Base-by-base conservation (phyloP, 2,888 invertebrate genomes). In the Odontocolon sp. region DNA sequence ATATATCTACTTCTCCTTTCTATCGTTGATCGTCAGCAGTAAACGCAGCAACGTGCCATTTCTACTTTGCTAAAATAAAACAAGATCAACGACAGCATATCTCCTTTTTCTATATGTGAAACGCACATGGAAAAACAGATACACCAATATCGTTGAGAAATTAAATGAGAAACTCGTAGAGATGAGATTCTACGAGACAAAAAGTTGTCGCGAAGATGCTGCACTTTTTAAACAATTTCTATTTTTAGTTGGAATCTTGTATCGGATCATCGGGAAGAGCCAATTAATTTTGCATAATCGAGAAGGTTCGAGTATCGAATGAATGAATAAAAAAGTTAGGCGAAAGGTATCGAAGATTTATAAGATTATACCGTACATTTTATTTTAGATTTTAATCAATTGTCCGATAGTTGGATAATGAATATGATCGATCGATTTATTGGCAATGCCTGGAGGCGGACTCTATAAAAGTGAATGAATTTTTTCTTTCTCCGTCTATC, bases 171-270 rank as follows among this genome's bases (percentile, higher is more conserved):
- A 52, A 52, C 8, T 9, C 31, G 66, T 40, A 52, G 11, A 42
- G 21, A 16, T 54, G 3, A 40, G 21, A 67, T 31, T 31, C 4
- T 8, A 16, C 8, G n/a, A 33, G 14, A 6, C 1, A 64, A 73
- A 67, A 61, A 61, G 40, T 59, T 11, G 52, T 11, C 11, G n/a
- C 6, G 8, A n/a, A 16, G 40, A 26, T 23, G 5, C 1, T 28
- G 5, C 57, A 14, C 23, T 47, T 40, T 66, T 21, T 26, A 54
- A 31, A n/a, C 21, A 26, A 66, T 66, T 66, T 72, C 50, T 72
- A 72, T 72, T 72, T 72, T 66, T 72, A 72, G 31, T 28, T 31
- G 8, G 9, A n/a, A n/a, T 31, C 6, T 28, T 38, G 3, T 3
- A 18, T 26, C 11, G 8, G 38, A 36, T 33, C 23, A 36, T 61